These are phyloP conservation scores for Phocoena phocoena DNA, from an alignment of 2,113 vertebrate species.

Conservation along the genomic window DNA sequence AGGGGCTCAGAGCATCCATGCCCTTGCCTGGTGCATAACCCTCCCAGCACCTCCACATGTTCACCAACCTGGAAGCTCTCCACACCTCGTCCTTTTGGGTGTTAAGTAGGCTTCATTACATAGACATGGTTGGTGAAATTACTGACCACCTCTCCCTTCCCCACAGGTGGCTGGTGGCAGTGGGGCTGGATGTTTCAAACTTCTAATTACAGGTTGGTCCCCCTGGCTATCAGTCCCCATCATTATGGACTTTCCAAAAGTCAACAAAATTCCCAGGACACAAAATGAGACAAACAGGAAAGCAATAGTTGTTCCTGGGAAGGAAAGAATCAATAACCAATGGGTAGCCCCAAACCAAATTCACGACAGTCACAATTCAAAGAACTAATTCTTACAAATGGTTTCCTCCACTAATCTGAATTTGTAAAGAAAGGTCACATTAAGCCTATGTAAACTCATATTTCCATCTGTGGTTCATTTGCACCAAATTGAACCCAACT, in stretches of 20 bases:
- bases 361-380: too few species aligned
- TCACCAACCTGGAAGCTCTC: background rate
- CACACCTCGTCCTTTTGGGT: background rate
- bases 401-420: too few species aligned
- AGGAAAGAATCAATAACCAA: too few species aligned
- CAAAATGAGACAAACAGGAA: too few species aligned
- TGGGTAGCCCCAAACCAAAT: too few species aligned
- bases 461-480: background rate
- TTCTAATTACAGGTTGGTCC: background rate
- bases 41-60: background rate
- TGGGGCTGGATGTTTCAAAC: background rate
- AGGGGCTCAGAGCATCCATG: background rate
- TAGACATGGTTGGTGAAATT: background rate
- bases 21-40: background rate
- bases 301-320: too few species aligned
- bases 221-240: background rate
- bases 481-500: background rate
- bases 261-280: background rate
- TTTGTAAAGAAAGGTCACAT: background rate
- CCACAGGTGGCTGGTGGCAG: background rate
- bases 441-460: background rate
- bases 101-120: background rate
- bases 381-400: too few species aligned
- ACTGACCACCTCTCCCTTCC: background rate
- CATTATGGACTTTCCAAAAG: background rate